A percentile compares a stretch with the other conserved stretches of the same genome.
These are phyloP conservation scores for Syngnathoides biaculeatus DNA, from an alignment of 2,113 vertebrate genomes.

Conservation along the genomic window DNA sequence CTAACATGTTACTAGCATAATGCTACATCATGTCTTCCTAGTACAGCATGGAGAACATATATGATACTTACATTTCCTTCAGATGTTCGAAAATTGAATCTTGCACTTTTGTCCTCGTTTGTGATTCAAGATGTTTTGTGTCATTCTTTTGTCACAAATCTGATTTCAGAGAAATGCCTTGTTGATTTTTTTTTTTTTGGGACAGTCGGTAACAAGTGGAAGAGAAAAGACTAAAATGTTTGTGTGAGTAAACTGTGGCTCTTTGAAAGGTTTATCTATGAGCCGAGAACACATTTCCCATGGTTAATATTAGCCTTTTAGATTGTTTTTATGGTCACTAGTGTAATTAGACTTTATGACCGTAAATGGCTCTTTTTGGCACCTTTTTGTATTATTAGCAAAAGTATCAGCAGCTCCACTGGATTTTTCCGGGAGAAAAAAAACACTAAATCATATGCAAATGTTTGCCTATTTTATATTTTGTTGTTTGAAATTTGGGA, in stretches of 20 bases:
- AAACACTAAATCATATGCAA: neutral
- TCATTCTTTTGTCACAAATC: too few species aligned
- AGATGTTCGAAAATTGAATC: too few species aligned
- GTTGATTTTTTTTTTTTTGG: neutral
- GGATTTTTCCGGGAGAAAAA: neutral
- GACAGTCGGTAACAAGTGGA: neutral
- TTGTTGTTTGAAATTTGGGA: neutral
- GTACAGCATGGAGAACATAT: too few species aligned
- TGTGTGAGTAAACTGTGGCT: too few species aligned
- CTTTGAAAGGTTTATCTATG: too few species aligned
- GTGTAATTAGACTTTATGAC: neutral
- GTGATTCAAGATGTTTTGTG: too few species aligned
- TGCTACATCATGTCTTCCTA: too few species aligned
- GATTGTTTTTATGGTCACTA: neutral
- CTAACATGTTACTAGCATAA: too few species aligned
- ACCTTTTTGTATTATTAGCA: neutral
- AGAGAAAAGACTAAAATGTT: neutral
- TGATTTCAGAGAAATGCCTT: neutral
- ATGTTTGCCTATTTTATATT: neutral
- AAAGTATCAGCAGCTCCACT: neutral
- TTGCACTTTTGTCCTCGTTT: too few species aligned
- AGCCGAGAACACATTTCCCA: neutral
- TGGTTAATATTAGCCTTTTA: neutral
- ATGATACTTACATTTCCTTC: too few species aligned
- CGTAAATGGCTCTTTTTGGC: neutral